These are phyloP conservation scores for Eupithecia subumbrata DNA, from an alignment of 2,888 invertebrate genomes.

Conservation along the genomic window DNA sequence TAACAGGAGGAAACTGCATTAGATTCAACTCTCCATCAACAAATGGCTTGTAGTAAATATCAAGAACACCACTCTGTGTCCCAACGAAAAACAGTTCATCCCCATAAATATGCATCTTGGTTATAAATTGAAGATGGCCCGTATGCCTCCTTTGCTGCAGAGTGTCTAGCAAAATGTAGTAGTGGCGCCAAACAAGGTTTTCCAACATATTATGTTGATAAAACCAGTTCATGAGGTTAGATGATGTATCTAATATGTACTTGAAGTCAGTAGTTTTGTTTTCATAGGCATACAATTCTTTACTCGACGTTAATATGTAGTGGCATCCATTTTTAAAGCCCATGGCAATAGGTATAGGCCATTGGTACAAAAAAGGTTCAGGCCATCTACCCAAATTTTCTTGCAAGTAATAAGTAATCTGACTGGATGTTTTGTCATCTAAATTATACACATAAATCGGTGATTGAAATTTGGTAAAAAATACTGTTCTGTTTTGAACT, in stretches of 20 bases:
- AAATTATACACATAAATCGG: constrained; percentile 15
- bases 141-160: constrained; percentile 58
- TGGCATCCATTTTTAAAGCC: constrained; percentile 13
- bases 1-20: constrained; percentile 60
- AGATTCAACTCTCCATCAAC: constrained; percentile 61
- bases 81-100: constrained; percentile 67
- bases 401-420: not conserved
- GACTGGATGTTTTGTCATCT: not conserved
- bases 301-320: constrained; percentile 19
- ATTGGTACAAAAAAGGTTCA: no score
- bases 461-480: constrained; percentile 10
- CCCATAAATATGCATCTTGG: constrained; percentile 62
- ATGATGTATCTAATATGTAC: not conserved
- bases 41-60: constrained; percentile 67
- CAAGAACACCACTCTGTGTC: constrained; percentile 63
- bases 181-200: constrained; percentile 66
- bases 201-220: constrained; percentile 63
- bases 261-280: not conserved
- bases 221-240: constrained; percentile 33
- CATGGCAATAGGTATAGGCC: constrained; percentile 4
- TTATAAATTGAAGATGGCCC: constrained; percentile 61
- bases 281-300: constrained; percentile 20
- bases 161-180: constrained; percentile 64
- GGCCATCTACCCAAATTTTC: constrained; percentile 11
- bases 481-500: constrained; percentile 21